Conservation (phyloP, 2,888 invertebrate genomes). For the Eupithecia subfuscata region DNA sequence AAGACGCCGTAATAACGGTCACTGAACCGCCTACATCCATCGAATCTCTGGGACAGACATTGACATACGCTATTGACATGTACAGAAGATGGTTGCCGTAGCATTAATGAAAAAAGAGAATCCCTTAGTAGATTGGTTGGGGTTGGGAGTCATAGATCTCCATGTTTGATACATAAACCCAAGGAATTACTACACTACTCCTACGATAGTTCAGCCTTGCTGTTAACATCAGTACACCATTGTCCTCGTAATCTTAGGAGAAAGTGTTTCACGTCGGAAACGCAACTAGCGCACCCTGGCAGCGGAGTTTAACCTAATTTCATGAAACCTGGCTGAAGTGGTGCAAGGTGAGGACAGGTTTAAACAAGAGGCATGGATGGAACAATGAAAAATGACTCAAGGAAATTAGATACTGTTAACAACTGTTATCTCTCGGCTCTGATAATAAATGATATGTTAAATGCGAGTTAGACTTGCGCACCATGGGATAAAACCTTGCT, state of each 20-base stretch:
- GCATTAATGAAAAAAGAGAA: too few relatives aligned
- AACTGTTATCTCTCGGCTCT: not conserved
- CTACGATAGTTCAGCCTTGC: not conserved
- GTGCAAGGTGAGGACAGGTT: conserved; percentile 49
- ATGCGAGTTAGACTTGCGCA: too few relatives aligned
- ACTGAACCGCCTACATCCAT: not conserved
- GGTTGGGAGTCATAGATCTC: not conserved
- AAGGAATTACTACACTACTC: not conserved
- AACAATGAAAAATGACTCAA: conserved; percentile 10
- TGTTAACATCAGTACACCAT: not conserved
- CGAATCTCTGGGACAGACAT: not conserved
- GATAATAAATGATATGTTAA: too few relatives aligned
- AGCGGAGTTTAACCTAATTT: conserved; percentile 72
- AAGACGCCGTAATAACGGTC: not conserved
- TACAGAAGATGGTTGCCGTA: not conserved
- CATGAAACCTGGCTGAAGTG: conserved; percentile 55
- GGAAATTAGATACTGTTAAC: conserved; percentile 19
- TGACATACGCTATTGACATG: not conserved
- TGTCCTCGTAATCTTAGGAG: conserved; percentile 45
- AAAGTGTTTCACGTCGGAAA: conserved; percentile 38
- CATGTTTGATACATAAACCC: not conserved
- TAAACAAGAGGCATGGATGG: conserved; percentile 17
- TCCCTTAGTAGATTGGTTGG: too few relatives aligned
- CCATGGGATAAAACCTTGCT: too few relatives aligned
- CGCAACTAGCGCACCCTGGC: conserved; percentile 45